Conservation (phyloP, 2,113 vertebrate species). For the Myxocyprinus asiaticus region DNA sequence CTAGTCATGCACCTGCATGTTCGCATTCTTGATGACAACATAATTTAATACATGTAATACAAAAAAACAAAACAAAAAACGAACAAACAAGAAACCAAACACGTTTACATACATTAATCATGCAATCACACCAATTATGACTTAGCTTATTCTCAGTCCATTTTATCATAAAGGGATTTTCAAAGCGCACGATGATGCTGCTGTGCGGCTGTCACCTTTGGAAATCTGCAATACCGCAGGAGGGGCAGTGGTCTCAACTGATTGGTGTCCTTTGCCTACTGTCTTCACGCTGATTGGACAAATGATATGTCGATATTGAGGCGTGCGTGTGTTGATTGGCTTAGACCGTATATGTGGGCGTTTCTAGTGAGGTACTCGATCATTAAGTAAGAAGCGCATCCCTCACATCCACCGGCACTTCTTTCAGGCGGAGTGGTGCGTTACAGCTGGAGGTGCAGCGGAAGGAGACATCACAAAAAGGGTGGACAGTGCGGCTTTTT, state of each 20-base stretch:
- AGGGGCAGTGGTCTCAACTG: slow-evolving; percentile 62
- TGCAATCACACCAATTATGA: slow-evolving; percentile 4
- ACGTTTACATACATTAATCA: slow-evolving; percentile 16
- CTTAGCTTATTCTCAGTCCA: slow-evolving; percentile 65
- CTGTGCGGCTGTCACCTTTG: slow-evolving; percentile 61
- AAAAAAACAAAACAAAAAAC: background rate
- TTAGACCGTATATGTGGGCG: slow-evolving; percentile 45
- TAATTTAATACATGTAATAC: background rate
- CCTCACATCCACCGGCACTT: slow-evolving; percentile 62
- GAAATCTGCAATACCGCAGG: slow-evolving; percentile 80
- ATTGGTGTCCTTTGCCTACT: slow-evolving; percentile 60
- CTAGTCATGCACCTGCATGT: slow-evolving; percentile 5
- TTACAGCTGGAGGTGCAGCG: slow-evolving; percentile 62
- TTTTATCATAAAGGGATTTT: slow-evolving; percentile 63
- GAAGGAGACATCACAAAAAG: slow-evolving; percentile 63
- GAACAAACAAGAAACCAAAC: slow-evolving; percentile 7
- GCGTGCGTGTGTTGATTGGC: slow-evolving; percentile 64
- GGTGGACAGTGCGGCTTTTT: slow-evolving; percentile 62
- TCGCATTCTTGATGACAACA: background rate
- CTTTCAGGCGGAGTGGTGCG: slow-evolving; percentile 69
- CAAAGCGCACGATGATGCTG: slow-evolving; percentile 60
- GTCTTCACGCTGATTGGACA: slow-evolving; percentile 55
- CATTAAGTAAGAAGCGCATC: slow-evolving; percentile 54
- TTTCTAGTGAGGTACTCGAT: background rate
- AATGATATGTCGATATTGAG: slow-evolving; percentile 39